phyloP scores from a whole-genome alignment of 2,888 invertebrate species.

The Lasiommata megera region DNA sequence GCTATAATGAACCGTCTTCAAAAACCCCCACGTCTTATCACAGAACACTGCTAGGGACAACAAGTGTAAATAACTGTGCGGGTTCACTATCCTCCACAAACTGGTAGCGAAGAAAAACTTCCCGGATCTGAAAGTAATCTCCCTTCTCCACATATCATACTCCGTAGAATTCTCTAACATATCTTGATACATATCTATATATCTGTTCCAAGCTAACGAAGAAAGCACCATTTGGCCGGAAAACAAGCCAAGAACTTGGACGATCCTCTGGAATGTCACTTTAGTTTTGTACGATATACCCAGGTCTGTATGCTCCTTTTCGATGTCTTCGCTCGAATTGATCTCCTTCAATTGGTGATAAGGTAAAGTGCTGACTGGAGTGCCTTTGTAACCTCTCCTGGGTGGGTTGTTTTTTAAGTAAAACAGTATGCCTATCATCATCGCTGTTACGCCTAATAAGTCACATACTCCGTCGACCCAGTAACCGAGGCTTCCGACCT shows the following conservation, averaged over 20 bases:
- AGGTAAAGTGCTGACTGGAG: slow-evolving; percentile 82
- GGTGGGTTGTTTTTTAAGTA: slow-evolving; percentile 88
- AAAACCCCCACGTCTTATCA: slow-evolving; percentile 90
- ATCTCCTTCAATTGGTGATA: slow-evolving; percentile 73
- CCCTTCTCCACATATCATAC: slow-evolving; percentile 74
- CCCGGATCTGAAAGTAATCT: slow-evolving; percentile 84
- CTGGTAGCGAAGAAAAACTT: slow-evolving; percentile 87
- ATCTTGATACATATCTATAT: slow-evolving; percentile 90
- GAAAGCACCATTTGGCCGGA: slow-evolving; percentile 87
- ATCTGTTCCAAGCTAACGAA: slow-evolving; percentile 91
- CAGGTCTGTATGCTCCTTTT: slow-evolving; percentile 69
- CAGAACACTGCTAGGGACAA: slow-evolving; percentile 89
- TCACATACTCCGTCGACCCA: slow-evolving; percentile 92
- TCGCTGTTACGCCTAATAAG: slow-evolving; percentile 86
- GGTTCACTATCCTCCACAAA: slow-evolving; percentile 89
- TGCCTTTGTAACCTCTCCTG: slow-evolving; percentile 84
- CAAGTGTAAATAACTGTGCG: slow-evolving; percentile 88
- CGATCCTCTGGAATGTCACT: slow-evolving; percentile 84
- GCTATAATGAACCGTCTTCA: slow-evolving; percentile 85
- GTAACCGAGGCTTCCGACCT: slow-evolving; percentile 90
- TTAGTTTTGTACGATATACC: slow-evolving; percentile 85
- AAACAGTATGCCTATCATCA: slow-evolving; percentile 85
- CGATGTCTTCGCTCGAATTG: slow-evolving; percentile 67
- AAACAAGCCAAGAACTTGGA: slow-evolving; percentile 84
- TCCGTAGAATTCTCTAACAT: slow-evolving; percentile 84